Conservation (phyloP, 2,888 invertebrate genomes). For the Amorpha juglandis region DNA sequence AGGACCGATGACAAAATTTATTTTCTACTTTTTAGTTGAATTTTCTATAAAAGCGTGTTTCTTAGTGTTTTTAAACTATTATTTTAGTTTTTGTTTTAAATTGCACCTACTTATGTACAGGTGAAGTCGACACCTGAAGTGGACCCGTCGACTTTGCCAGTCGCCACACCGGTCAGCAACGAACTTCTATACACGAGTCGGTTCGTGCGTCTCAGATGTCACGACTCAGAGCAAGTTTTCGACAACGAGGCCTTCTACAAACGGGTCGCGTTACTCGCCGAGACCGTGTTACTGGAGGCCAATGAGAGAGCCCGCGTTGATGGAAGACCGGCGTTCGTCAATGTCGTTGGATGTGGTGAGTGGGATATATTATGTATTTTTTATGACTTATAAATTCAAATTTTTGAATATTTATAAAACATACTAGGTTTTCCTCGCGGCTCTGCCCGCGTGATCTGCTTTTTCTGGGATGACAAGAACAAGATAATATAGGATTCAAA, state of each 20-base stretch:
- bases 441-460: no score
- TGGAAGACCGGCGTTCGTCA: slow-evolving; percentile 84
- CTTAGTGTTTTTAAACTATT: no score
- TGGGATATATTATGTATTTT: no score
- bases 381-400: no score
- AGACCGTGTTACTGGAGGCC: slow-evolving; percentile 86
- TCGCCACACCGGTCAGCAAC: slow-evolving; percentile 32
- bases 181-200: slow-evolving; percentile 60
- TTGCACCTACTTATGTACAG: slow-evolving; percentile 61
- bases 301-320: slow-evolving; percentile 80
- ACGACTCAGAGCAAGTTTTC: slow-evolving; percentile 50
- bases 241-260: slow-evolving; percentile 78
- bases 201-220: slow-evolving; percentile 56
- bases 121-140: slow-evolving; percentile 62
- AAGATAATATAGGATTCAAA: no score
- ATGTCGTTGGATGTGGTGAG: slow-evolving; percentile 82
- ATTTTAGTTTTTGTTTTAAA: no score
- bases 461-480: no score
- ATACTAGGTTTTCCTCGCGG: no score
- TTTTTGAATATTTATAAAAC: no score
- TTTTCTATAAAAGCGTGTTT: no score
- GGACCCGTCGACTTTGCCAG: slow-evolving; percentile 26
- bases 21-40: no score
- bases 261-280: slow-evolving; percentile 83
- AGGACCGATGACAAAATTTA: no score